Conservation (phyloP, 2,888 invertebrate species). For the Bombyx huttoni region DNA sequence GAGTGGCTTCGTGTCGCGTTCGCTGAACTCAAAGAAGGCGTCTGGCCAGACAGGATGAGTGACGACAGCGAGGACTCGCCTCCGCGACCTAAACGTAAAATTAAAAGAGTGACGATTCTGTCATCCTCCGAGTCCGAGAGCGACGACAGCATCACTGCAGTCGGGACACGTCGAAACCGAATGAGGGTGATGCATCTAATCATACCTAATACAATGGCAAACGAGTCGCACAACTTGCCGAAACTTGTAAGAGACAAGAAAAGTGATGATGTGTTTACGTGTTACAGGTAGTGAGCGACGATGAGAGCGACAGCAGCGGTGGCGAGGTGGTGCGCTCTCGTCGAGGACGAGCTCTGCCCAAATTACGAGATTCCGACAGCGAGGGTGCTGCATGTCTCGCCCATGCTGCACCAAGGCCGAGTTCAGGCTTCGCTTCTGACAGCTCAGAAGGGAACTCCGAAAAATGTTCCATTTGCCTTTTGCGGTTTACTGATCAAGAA, state of each 20-base stretch:
- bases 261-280: conserved; percentile 6
- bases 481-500: conserved; percentile 82
- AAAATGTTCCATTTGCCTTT: conserved; percentile 92
- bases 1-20: conserved; percentile 53
- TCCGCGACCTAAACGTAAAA: conserved; percentile 43
- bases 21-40: conserved; percentile 24
- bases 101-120: conserved; percentile 42
- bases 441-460: conserved; percentile 81
- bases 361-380: conserved; percentile 47
- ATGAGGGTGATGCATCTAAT: conserved; percentile 43
- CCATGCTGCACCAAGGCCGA: conserved; percentile 10
- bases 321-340: conserved; percentile 39
- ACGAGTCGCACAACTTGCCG: too few species aligned
- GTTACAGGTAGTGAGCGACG: conserved; percentile 70
- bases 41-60: conserved; percentile 44
- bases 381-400: conserved; percentile 34
- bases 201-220: background rate
- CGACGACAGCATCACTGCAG: conserved; percentile 49
- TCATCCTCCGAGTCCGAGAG: conserved; percentile 56
- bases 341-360: conserved; percentile 40
- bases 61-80: conserved; percentile 53
- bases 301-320: conserved; percentile 55
- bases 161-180: conserved; percentile 54
- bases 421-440: conserved; percentile 63
- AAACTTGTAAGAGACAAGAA: background rate